A percentile compares a stretch with the other conserved stretches of the same genome.
Evolutionary conservation across 2,797 vertebrate species (phyloP).

Genomic region (Tiaroga cobitis): DNA sequence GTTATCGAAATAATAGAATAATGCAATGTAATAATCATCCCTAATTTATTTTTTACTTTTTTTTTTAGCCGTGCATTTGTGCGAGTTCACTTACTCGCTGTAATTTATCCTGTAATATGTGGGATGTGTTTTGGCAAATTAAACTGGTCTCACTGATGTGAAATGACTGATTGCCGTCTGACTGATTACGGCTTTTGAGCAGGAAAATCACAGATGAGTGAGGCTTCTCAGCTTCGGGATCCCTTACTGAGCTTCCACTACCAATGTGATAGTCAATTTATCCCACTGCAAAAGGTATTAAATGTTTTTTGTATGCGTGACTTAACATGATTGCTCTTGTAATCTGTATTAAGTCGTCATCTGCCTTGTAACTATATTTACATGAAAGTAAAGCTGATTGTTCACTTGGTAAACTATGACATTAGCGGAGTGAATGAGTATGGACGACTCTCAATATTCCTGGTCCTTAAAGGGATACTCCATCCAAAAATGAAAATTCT

Average conservation of each 20-base stretch:
- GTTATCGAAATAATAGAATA: not conserved
- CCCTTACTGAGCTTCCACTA: not conserved
- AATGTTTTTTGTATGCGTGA: not conserved
- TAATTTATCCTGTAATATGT: constrained; percentile 49
- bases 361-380: not conserved
- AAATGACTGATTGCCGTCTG: constrained; percentile 41
- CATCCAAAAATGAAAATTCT: no score
- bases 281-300: not conserved
- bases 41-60: no score
- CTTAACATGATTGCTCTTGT: constrained; percentile 1
- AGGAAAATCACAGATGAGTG: constrained; percentile 39
- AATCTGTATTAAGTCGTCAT: not conserved
- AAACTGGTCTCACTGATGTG: constrained; percentile 26
- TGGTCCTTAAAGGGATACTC: no score
- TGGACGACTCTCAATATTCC: not conserved
- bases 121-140: constrained; percentile 43
- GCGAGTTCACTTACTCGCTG: not conserved
- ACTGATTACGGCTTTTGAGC: constrained; percentile 39
- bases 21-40: not conserved
- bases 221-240: constrained; percentile 21
- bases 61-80: not conserved
- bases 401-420: not conserved
- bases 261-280: constrained; percentile 15
- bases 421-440: not conserved
- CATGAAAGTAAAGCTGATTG: constrained; percentile 10